Evolutionary conservation across 2,888 invertebrate genomes (phyloP).

Genomic region (Chloroclystis v-ata): DNA sequence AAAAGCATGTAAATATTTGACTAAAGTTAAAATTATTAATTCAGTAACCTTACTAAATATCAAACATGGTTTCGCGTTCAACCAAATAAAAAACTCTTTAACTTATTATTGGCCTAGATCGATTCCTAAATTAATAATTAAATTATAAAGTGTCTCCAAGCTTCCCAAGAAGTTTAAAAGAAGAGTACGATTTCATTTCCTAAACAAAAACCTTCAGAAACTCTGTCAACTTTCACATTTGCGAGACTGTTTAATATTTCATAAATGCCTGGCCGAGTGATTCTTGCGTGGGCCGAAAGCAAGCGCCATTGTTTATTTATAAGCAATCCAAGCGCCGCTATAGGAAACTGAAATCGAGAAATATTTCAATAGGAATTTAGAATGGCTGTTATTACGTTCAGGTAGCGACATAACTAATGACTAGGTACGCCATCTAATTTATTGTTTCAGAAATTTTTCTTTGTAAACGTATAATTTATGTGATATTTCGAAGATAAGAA

Average conservation of each 20-base stretch:
- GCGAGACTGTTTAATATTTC: conserved; percentile 43
- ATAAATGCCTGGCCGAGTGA: conserved; percentile 38
- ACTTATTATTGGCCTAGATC: too few relatives aligned
- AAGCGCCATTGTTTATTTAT: conserved; percentile 45
- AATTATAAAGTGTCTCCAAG: too few relatives aligned
- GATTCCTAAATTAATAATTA: too few relatives aligned
- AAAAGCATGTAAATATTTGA: too few relatives aligned
- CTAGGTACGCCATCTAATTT: too few relatives aligned
- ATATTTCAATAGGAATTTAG: conserved; percentile 33
- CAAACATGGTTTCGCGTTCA: too few relatives aligned
- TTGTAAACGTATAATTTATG: too few relatives aligned
- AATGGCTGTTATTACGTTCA: conserved; percentile 24
- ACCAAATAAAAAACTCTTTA: too few relatives aligned
- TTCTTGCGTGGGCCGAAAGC: conserved; percentile 30
- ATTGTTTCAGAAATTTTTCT: too few relatives aligned
- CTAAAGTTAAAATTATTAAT: too few relatives aligned
- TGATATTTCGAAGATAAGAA: too few relatives aligned
- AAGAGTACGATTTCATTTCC: background rate
- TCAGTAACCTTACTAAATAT: too few relatives aligned
- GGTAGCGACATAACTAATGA: background rate
- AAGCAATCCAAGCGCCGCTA: conserved; percentile 39
- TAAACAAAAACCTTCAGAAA: background rate
- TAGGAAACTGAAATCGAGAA: conserved; percentile 34
- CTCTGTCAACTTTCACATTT: conserved; percentile 28
- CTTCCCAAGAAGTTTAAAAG: background rate